These are phyloP conservation scores for Coptodon bakossiorum DNA, from an alignment of 2,113 vertebrate species.

Conservation along the genomic window DNA sequence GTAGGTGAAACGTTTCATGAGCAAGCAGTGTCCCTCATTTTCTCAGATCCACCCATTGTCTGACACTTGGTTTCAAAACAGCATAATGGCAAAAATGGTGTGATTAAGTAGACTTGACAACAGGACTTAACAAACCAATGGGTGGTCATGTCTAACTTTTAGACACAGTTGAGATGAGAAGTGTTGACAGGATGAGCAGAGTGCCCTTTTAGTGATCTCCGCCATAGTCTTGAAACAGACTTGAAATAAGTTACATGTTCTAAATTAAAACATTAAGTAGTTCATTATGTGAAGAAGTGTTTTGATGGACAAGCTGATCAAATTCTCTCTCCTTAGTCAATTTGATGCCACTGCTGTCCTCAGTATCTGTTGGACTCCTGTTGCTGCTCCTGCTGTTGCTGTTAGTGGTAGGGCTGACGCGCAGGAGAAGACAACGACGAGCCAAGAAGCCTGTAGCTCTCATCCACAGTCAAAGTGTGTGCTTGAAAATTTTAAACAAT, in stretches of 20 bases:
- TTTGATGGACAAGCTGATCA: not conserved
- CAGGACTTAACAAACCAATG: not conserved
- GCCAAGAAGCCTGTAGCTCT: not conserved
- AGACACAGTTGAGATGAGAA: not conserved
- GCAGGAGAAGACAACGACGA: not conserved
- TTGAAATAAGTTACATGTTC: not conserved
- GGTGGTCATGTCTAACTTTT: not conserved
- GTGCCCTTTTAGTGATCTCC: not conserved
- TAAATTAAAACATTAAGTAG: not conserved
- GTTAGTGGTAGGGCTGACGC: not conserved
- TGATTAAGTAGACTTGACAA: not conserved
- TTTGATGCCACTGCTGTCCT: not conserved
- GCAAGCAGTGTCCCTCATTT: not conserved
- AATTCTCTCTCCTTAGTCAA: not conserved
- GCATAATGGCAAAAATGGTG: not conserved
- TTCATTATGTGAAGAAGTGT: not conserved
- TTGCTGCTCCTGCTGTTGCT: conserved; percentile 1
- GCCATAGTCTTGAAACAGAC: not conserved
- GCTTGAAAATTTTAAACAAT: not conserved
- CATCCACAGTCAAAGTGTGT: not conserved
- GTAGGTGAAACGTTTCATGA: not conserved
- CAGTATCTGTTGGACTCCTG: not conserved
- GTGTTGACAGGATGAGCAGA: not conserved
- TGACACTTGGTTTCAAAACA: not conserved
- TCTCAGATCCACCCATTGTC: not conserved